Conservation (phyloP, 2,113 vertebrate genomes). For the Piaya cayana region DNA sequence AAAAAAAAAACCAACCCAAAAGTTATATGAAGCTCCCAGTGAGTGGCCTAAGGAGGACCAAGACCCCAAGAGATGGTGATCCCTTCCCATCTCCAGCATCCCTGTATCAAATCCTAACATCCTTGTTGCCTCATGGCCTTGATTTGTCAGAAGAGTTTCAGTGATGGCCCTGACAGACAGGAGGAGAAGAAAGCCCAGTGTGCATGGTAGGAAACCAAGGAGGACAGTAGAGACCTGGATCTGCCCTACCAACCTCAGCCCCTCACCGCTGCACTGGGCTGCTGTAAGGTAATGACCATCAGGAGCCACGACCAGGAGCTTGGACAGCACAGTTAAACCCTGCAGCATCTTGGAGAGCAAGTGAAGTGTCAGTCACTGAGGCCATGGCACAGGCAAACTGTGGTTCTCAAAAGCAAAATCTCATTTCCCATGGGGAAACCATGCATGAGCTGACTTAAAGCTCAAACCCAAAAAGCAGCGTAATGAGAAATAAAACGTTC, state of each 20-base stretch:
- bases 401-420: not conserved
- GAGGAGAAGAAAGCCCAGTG: not conserved
- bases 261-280: not conserved
- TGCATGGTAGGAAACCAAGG: not conserved
- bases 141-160: not conserved
- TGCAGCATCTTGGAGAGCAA: not conserved
- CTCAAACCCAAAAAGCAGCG: not conserved
- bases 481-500: rapidly evolving
- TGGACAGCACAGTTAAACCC: not conserved
- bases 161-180: not conserved
- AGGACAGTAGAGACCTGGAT: not conserved
- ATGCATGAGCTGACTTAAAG: not conserved
- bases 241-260: not conserved
- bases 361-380: not conserved
- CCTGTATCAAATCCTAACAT: not conserved
- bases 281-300: rapidly evolving
- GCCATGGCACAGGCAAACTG: not conserved
- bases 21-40: not conserved
- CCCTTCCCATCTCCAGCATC: not conserved
- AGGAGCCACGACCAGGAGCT: not conserved
- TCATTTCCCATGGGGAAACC: not conserved
- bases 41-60: not conserved
- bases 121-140: not conserved
- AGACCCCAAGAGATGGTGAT: rapidly evolving
- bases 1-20: not conserved